Evolutionary conservation across 2,888 invertebrate genomes (phyloP), one percentile per base, ranked within the genome.

Genomic region (Drosophila nr. medialis): DNA sequence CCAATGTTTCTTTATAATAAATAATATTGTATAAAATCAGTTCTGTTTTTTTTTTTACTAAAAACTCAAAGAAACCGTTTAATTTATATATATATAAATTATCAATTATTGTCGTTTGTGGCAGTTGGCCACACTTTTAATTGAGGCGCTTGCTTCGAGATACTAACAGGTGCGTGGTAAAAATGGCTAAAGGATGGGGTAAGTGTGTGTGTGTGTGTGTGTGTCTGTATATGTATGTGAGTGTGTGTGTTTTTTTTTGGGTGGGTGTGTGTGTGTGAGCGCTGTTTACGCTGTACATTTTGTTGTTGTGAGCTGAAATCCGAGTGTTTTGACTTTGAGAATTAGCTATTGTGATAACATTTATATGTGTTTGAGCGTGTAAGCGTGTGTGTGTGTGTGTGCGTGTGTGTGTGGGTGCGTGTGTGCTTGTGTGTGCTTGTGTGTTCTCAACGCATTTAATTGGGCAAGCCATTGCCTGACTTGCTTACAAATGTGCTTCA

Each of bases 391-490:
- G 11, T 21, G 49, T 38, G 45, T 53, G 59, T 27, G 4, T 18
- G 2, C 4, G n/a, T 5, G 40, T n/a, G 49, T n/a, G 42, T 30
- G 49, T 50, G 59, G 29, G 54, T 18, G 61, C 56, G 72, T 64
- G 75, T 40, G 32, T 48, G 50, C 29, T 40, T 50, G 64, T 55
- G 68, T 48, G 51, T 49, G 62, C 45, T 56, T 36, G 62, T 49
- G 70, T 80, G 82, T 80, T 86, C 73, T 79, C 82, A 83, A 72
- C 84, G 86, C 86, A 88, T 80, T 88, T 86, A 86, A 86, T 86
- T 86, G 89, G 86, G 86, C 86, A 83, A 82, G 63, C 86, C 80
- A 79, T 80, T 86, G 78, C 86, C 86, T 86, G 86, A 86, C 88
- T 88, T 86, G 86, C 88, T 75, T 86, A 86, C 88, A 86, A 86